Conservation (phyloP, 64 coral and sea anemone genomes). For the Acropora yongei region DNA sequence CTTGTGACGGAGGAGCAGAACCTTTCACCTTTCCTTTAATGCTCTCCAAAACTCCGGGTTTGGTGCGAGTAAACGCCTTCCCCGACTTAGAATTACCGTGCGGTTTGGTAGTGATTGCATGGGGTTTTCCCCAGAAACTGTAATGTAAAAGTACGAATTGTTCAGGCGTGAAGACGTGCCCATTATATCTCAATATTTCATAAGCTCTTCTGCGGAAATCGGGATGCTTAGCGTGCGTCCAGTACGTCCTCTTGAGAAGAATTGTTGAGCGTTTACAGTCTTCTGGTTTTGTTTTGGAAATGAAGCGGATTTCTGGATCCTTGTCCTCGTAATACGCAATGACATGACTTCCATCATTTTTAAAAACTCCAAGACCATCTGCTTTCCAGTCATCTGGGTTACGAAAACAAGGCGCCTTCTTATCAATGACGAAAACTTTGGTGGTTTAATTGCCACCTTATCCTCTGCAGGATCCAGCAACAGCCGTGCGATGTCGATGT, state of each 20-base stretch:
- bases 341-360: neutral
- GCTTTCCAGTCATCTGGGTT: slow-evolving; percentile 12
- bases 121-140: neutral
- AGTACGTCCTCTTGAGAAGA: neutral
- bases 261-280: neutral
- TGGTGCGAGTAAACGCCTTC: neutral
- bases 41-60: neutral
- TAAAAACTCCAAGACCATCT: neutral
- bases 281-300: neutral
- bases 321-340: neutral
- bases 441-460: slow-evolving; percentile 2
- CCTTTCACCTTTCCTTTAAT: neutral
- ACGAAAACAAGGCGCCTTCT: neutral
- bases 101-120: neutral
- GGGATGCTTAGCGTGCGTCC: neutral
- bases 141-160: neutral
- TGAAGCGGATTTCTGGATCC: neutral
- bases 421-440: slow-evolving; percentile 12
- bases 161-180: neutral
- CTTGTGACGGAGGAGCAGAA: neutral
- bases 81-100: neutral
- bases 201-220: neutral
- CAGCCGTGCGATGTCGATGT: neutral
- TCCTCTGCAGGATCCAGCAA: neutral
- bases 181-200: neutral